A percentile compares a stretch with the other conserved stretches of the same genome.
Evolutionary conservation across 2,888 invertebrate genomes (phyloP).

Genomic region (Drosophila gaucha): DNA sequence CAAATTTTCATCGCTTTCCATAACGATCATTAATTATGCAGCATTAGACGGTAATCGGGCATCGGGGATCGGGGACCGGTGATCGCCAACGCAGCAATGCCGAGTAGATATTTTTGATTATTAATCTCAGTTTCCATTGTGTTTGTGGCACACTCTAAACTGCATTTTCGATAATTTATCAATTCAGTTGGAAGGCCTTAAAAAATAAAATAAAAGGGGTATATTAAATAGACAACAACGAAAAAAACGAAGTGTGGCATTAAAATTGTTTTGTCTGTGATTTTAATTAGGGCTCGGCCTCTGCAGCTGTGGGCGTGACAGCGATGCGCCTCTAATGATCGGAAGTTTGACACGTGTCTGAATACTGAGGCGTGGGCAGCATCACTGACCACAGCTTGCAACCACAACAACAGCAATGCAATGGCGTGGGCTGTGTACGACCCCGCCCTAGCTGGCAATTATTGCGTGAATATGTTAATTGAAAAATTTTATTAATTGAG

Average conservation of each 20-base stretch:
- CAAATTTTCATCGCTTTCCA: conserved; percentile 57
- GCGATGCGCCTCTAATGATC: conserved; percentile 72
- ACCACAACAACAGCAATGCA: conserved; percentile 10
- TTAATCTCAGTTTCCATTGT: conserved; percentile 75
- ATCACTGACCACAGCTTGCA: conserved; percentile 20
- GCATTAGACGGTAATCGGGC: conserved; percentile 48
- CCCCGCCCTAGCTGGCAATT: conserved; percentile 54
- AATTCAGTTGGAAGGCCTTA: conserved; percentile 34
- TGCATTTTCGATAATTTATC: conserved; percentile 75
- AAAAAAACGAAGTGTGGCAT: conserved; percentile 43
- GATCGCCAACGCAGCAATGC: conserved; percentile 65
- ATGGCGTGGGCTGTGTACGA: conserved; percentile 37
- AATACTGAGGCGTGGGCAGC: conserved; percentile 35
- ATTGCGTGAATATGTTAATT: conserved; percentile 81
- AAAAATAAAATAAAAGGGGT: not conserved
- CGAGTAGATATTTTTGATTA: conserved; percentile 58
- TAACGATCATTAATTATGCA: conserved; percentile 66
- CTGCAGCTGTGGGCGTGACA: conserved; percentile 55
- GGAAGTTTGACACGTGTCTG: conserved; percentile 76
- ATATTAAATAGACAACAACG: conserved; percentile 13
- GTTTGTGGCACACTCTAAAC: conserved; percentile 70
- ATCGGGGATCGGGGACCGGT: conserved; percentile 25
- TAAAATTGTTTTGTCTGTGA: conserved; percentile 71
- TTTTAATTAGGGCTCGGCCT: conserved; percentile 67
- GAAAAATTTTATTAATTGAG: conserved; percentile 70